phyloP scores from a whole-genome alignment of 2,888 invertebrate genomes.

The Leptopterna dolabrata region DNA sequence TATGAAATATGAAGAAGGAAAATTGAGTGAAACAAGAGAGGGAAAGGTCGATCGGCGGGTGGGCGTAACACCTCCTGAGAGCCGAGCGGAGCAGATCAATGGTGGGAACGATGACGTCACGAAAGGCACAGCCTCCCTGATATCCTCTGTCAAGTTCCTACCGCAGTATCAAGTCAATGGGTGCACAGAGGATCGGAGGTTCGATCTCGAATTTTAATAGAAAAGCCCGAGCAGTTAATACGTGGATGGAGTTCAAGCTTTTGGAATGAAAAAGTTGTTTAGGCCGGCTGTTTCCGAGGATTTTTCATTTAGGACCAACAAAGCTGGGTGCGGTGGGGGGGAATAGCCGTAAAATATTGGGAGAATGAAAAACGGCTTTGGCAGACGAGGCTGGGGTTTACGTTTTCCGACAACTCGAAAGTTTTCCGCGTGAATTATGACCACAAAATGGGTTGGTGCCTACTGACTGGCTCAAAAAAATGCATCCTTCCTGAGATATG shows the following conservation, averaged over 20 bases:
- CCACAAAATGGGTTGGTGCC: not conserved
- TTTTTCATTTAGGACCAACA: not conserved
- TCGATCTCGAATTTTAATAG: not conserved
- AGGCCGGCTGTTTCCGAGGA: not conserved
- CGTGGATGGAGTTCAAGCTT: not conserved
- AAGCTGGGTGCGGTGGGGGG: not conserved
- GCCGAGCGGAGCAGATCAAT: constrained; percentile 33
- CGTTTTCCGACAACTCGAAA: not conserved
- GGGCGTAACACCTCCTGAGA: constrained; percentile 41
- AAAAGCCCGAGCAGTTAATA: not conserved
- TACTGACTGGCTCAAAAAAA: no score
- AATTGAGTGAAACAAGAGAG: constrained; percentile 5
- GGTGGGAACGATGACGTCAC: constrained; percentile 37
- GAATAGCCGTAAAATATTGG: not conserved
- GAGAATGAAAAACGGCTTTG: not conserved
- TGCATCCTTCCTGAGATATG: no score
- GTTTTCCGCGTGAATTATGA: not conserved
- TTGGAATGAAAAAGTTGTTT: not conserved
- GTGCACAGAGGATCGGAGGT: not conserved
- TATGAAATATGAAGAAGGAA: not conserved
- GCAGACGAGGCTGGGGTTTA: not conserved
- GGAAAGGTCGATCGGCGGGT: constrained; percentile 19
- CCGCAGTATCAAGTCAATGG: not conserved
- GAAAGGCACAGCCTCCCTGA: constrained; percentile 45
- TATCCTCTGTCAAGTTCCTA: not conserved